Conservation (phyloP, 92 coral and sea anemone genomes). For the Bergia puertoricense region DNA sequence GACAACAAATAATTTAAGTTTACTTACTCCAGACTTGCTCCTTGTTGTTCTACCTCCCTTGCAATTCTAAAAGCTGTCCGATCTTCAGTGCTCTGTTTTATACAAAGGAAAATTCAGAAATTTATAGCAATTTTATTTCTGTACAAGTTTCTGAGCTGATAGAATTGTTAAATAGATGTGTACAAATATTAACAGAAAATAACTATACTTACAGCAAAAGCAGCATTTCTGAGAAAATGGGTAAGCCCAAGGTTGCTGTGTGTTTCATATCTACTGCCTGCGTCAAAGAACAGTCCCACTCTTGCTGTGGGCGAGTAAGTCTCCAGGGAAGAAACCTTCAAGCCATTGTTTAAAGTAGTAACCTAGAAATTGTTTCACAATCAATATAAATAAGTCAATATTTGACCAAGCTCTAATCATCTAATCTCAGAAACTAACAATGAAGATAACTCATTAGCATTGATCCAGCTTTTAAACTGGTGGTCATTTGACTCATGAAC, state of each 20-base stretch:
- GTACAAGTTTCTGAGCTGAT: not conserved
- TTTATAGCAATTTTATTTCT: not conserved
- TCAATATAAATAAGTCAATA: not conserved
- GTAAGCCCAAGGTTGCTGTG: constrained; percentile 81
- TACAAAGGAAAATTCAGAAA: not conserved
- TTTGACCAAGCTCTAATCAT: too few relatives aligned
- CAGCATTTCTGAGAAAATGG: constrained; percentile 86
- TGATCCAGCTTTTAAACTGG: too few relatives aligned
- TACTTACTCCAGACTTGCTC: constrained; percentile 91
- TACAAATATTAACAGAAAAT: not conserved
- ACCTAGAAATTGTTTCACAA: constrained; percentile 52
- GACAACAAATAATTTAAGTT: too few relatives aligned
- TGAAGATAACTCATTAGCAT: too few relatives aligned
- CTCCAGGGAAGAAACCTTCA: constrained; percentile 91
- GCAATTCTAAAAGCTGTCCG: constrained; percentile 91
- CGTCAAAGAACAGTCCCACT: constrained; percentile 88
- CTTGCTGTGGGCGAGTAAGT: constrained; percentile 75
- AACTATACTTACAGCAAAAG: constrained; percentile 71
- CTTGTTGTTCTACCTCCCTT: constrained; percentile 87
- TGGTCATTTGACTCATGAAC: too few relatives aligned
- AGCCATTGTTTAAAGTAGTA: constrained; percentile 84
- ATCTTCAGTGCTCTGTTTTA: constrained; percentile 80
- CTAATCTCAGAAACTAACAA: too few relatives aligned
- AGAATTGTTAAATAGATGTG: not conserved
- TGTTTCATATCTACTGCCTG: constrained; percentile 96